A percentile compares a stretch with the other conserved stretches of the same genome.
Evolutionary conservation across 1,140 invertebrate genomes (phyloP).

Genomic region (Samia ricini): DNA sequence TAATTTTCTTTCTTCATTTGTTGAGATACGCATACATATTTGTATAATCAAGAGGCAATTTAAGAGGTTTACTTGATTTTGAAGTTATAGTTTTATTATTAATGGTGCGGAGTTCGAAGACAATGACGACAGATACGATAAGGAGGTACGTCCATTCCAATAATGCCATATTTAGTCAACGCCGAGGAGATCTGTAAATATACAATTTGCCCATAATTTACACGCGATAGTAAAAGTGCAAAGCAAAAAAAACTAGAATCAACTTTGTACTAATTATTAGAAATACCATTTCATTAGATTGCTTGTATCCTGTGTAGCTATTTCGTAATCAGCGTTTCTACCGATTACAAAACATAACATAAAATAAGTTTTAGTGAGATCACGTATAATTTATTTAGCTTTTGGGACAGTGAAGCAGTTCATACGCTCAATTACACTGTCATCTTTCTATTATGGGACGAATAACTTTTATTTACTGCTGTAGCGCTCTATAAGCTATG

Average conservation of each 20-base stretch:
- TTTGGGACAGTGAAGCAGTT: slow-evolving; percentile 11
- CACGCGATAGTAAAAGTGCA: background rate
- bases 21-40: slow-evolving; percentile 7
- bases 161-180: slow-evolving; percentile 17
- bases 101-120: slow-evolving; percentile 10
- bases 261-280: background rate
- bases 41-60: slow-evolving; percentile 8
- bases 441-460: slow-evolving; percentile 17
- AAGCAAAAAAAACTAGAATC: background rate
- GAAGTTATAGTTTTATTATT: background rate
- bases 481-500: slow-evolving; percentile 31
- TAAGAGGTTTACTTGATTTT: slow-evolving; percentile 3
- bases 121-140: slow-evolving; percentile 16
- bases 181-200: slow-evolving; percentile 27
- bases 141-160: slow-evolving; percentile 13
- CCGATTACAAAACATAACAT: background rate
- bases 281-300: background rate
- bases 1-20: slow-evolving; percentile 23
- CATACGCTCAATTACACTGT: slow-evolving; percentile 16
- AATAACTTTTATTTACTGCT: slow-evolving; percentile 8
- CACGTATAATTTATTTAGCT: slow-evolving; percentile 21
- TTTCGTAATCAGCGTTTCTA: background rate
- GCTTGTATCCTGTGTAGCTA: background rate
- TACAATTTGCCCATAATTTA: background rate
- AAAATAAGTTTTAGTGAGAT: background rate